A percentile compares a stretch with the other conserved stretches of the same genome.
These are phyloP conservation scores for Crocidura indochinensis DNA, from an alignment of 2,797 vertebrate species.

Conservation along the genomic window DNA sequence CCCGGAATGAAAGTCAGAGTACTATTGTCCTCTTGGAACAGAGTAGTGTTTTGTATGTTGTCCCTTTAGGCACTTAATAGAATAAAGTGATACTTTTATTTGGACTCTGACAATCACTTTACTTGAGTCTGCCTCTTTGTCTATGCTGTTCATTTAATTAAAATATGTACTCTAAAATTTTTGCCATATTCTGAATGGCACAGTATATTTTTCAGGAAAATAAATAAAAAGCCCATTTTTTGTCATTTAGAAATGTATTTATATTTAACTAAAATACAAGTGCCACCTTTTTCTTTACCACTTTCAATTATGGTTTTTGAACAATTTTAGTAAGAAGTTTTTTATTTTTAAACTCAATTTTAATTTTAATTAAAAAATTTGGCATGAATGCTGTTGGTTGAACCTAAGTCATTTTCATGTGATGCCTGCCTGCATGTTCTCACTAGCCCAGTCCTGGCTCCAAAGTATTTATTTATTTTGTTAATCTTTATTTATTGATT, in stretches of 20 bases:
- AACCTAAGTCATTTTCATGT: too few species aligned
- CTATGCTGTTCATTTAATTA: slow-evolving; percentile 50
- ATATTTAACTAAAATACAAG: not conserved
- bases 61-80: slow-evolving; percentile 54
- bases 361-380: too few species aligned
- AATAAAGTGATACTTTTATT: slow-evolving; percentile 69
- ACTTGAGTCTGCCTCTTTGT: slow-evolving; percentile 56
- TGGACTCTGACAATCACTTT: slow-evolving; percentile 58
- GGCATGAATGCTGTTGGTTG: too few species aligned
- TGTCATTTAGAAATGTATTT: slow-evolving; percentile 28
- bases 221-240: slow-evolving; percentile 46
- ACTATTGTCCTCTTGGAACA: slow-evolving; percentile 67
- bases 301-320: slow-evolving; percentile 49
- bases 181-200: slow-evolving; percentile 45
- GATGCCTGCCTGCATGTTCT: too few species aligned
- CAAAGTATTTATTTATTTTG: too few species aligned
- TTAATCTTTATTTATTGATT: too few species aligned
- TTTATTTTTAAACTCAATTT: too few species aligned
- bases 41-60: slow-evolving; percentile 57
- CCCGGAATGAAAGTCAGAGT: slow-evolving; percentile 59
- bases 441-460: too few species aligned
- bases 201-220: slow-evolving; percentile 58
- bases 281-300: not conserved
- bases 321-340: too few species aligned
- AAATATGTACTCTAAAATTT: slow-evolving; percentile 68